Percentiles rank a stretch among this genome's conserved stretches.
These are phyloP conservation scores for Zaprionus ghesquierei DNA, from an alignment of 1,140 invertebrate species.

Conservation along the genomic window DNA sequence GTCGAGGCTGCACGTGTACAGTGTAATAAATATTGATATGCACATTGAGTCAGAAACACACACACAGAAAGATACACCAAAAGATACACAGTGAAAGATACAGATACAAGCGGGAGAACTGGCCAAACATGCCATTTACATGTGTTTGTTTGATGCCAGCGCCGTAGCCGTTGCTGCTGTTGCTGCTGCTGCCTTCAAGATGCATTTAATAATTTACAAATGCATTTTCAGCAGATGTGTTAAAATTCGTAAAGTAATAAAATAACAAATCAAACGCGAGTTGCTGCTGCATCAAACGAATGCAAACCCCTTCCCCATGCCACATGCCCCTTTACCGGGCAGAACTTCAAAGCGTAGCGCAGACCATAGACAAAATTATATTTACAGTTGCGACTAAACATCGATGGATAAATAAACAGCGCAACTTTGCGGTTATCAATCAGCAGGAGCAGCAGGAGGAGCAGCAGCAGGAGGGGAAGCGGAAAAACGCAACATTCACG, in stretches of 20 bases:
- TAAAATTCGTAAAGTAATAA: constrained; percentile 83
- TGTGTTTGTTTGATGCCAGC: constrained; percentile 53
- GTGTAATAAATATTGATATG: constrained; percentile 82
- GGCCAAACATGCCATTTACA: constrained; percentile 68
- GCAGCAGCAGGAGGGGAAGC: background rate
- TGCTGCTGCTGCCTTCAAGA: constrained; percentile 46
- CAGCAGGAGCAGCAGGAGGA: background rate
- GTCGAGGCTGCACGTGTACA: constrained; percentile 36
- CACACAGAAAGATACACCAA: constrained; percentile 7
- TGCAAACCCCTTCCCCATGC: background rate
- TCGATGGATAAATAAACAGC: constrained; percentile 60
- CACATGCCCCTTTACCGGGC: background rate
- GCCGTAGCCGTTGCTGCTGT: background rate
- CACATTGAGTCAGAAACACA: constrained; percentile 22
- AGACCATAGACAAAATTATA: constrained; percentile 32
- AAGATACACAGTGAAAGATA: constrained; percentile 14
- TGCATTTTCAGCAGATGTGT: constrained; percentile 82
- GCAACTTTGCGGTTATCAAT: constrained; percentile 12
- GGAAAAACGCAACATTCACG: background rate
- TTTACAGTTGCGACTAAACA: constrained; percentile 74
- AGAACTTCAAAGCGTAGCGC: constrained; percentile 37
- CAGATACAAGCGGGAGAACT: constrained; percentile 10
- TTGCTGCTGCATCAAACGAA: constrained; percentile 16
- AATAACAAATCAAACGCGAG: constrained; percentile 79
- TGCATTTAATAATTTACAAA: constrained; percentile 82